Evolutionary conservation across 2,113 vertebrate species (phyloP).

Genomic region (Syngnathoides biaculeatus): DNA sequence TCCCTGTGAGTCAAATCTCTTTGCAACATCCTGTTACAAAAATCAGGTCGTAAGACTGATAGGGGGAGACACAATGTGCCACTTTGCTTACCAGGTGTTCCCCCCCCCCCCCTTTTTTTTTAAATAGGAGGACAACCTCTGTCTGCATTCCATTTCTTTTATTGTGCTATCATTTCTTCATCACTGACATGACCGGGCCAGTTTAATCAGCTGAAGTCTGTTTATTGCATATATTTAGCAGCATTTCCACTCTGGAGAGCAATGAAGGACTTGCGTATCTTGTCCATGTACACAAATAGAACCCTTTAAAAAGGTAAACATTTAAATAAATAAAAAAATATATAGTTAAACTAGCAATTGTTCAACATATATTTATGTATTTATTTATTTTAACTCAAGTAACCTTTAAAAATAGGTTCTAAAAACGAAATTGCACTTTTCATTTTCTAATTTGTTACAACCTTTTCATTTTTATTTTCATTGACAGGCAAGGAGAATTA

Average conservation of each 20-base stretch:
- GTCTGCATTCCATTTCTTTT: not conserved
- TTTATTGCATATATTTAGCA: not conserved
- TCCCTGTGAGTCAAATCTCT: constrained; percentile 35
- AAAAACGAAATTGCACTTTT: not conserved
- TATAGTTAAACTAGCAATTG: not conserved
- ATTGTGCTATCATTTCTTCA: not conserved
- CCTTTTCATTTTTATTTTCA: not conserved
- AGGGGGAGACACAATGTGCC: constrained; percentile 1
- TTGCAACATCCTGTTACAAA: constrained; percentile 68
- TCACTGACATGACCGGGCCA: not conserved
- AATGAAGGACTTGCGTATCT: not conserved
- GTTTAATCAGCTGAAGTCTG: not conserved
- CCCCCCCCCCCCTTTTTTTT: no score
- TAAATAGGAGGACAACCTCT: not conserved
- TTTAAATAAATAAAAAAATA: not conserved
- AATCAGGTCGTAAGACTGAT: constrained; percentile 34
- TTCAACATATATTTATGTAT: no score
- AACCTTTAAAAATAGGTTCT: not conserved
- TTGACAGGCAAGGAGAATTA: not conserved
- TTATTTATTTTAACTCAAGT: not conserved
- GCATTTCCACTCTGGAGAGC: not conserved
- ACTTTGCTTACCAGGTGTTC: not conserved
- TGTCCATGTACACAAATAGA: not conserved
- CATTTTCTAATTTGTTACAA: not conserved
- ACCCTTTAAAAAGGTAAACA: not conserved